Base-by-base conservation (phyloP, 2,888 invertebrate genomes). In the Epinotia brunnichana region DNA sequence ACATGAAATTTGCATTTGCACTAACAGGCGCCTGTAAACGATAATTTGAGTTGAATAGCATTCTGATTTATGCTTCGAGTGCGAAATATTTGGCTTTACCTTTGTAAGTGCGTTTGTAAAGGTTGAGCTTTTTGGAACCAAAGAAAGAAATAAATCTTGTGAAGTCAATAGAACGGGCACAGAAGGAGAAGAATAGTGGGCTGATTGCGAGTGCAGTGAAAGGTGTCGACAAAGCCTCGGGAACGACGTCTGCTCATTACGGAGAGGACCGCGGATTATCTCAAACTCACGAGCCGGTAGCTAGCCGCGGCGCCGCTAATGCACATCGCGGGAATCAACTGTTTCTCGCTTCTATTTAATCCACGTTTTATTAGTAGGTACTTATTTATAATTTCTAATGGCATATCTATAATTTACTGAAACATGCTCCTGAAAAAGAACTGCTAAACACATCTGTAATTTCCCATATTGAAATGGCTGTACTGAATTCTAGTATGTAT, bases 1-100 rank as follows among this genome's bases (percentile, higher is more conserved):
- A 86, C 83, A 85, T 78, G 79, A 80, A 83, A 85, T 85, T 86
- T 83, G 82, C 85, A 86, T 88, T 86, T 82, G 80, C 79, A 83
- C 82, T 83, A 85, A 83, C 81, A 83, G 81, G 78, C 78, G 76
- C 76, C 79, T 79, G 80, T 81, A 71, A 84, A 82, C 77, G 77
- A 75, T 41, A 17, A 29, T 61, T 66, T 51, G 44, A 53, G 44
- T 70, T 57, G 24, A 24, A 53, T 56, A 19, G 48, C 35, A 19
- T 41, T 56, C 39, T 41, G 29, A 54, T 44, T 44, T 44, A 15
- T 57, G 13, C 57, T 29, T 13, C 24, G 24, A 56, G 56, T 13
- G 56, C 13, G 2, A 54, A 21, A 21, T 44, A 21, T 29, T 15
- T 24, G 4, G 7, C 53, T 3, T 13, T 41, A 15, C 3, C 13